A percentile compares a stretch with the other conserved stretches of the same genome.
Conservation (phyloP, 2,113 vertebrate species). For the Dasyornis broadbenti region DNA sequence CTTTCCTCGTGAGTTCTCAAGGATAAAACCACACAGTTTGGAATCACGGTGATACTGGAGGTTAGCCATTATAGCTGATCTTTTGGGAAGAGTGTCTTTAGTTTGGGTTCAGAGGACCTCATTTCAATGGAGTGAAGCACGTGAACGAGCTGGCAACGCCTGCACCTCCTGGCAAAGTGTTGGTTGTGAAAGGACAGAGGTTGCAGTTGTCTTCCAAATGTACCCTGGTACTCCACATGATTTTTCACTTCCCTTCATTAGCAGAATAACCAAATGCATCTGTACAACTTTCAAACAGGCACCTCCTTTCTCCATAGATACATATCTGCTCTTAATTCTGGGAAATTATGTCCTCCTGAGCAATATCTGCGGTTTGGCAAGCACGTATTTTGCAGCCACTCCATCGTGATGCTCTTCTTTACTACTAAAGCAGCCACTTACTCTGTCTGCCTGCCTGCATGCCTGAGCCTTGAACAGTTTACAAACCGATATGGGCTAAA, state of each 20-base stretch:
- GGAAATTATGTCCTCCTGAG: neutral
- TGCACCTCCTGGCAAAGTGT: rapidly evolving
- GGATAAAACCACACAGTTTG: neutral
- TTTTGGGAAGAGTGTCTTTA: neutral
- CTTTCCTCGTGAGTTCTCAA: neutral
- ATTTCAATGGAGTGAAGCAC: rapidly evolving
- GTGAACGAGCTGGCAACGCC: rapidly evolving
- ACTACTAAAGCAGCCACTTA: rapidly evolving
- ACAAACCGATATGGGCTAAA: neutral
- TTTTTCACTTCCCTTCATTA: neutral
- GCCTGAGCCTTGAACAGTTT: neutral
- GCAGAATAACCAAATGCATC: neutral
- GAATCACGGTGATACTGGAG: rapidly evolving
- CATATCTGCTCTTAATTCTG: neutral
- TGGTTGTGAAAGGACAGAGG: too few species aligned
- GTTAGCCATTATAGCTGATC: rapidly evolving
- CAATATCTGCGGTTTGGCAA: neutral
- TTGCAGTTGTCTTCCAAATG: neutral
- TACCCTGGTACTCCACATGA: too few species aligned
- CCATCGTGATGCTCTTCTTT: neutral
- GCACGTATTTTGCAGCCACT: neutral
- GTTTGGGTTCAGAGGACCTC: neutral
- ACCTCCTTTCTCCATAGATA: rapidly evolving
- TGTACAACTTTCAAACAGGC: neutral
- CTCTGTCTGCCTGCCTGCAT: rapidly evolving